Evolutionary conservation across 2,113 vertebrate species (phyloP).

Genomic region (Scolopax mira): DNA sequence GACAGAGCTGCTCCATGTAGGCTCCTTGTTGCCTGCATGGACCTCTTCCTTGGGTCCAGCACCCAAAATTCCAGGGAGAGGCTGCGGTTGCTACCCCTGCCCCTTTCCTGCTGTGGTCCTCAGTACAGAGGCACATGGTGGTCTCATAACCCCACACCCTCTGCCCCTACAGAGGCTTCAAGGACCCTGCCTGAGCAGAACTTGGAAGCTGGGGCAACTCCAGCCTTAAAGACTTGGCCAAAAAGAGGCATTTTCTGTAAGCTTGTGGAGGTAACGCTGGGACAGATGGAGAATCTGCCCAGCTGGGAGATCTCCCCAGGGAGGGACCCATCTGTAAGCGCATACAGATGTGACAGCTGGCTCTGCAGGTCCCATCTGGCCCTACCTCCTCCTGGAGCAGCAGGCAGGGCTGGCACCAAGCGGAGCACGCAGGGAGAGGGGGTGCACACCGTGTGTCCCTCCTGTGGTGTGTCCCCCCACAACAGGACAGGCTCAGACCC

Average conservation of each 20-base stretch:
- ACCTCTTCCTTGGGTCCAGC: neutral
- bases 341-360: fast-evolving
- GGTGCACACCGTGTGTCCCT: fast-evolving
- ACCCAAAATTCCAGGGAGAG: neutral
- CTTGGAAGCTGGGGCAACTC: neutral
- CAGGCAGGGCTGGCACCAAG: neutral
- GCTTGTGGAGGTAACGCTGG: neutral
- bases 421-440: fast-evolving
- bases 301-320: neutral
- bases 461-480: fast-evolving
- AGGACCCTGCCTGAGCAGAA: neutral
- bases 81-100: neutral
- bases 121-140: neutral
- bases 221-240: neutral
- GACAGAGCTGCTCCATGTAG: neutral
- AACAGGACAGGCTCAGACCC: fast-evolving
- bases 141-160: fast-evolving
- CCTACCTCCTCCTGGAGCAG: neutral
- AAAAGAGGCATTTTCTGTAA: neutral
- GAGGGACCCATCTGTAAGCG: neutral
- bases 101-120: neutral
- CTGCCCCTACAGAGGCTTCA: neutral
- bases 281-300: neutral
- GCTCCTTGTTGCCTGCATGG: neutral
- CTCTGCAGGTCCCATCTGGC: fast-evolving